Base-by-base conservation (phyloP, 2,113 vertebrate species). In the Charadrius vociferus region DNA sequence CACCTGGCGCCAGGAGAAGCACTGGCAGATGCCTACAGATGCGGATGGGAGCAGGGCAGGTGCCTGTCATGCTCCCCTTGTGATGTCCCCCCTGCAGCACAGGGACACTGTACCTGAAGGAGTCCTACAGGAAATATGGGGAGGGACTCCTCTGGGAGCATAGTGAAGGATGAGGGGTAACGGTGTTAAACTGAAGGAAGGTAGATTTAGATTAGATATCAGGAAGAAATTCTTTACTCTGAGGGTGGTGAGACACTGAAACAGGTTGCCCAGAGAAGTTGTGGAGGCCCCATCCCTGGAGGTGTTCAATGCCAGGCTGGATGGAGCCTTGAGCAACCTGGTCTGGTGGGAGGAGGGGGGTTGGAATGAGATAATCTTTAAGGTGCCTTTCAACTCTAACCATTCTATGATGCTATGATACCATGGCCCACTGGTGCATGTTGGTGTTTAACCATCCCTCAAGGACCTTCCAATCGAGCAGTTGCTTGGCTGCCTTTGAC, bases 151-250 rank as follows among this genome's bases (percentile, higher is more conserved):
- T 19, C 27, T 19, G 65, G 15, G 45, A 15, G 7, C 39, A 22
- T 4, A 58, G 34, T 10, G 11, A 23, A 20, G 34, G 45, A 43
- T 0, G 1, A 68, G 8, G 0, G 1, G 13, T 41, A 68, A 45
- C 0, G 1, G 49, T 7, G 68, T 73, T 49, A 56, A 70, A 19
- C 7, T 79, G 39, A 45, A 78, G 88, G 50, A 56, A 8, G 17
- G 17, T 24, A 77, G 24, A 27, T 72, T 67, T 43, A n/a, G 7
- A 18, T 17, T 34, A 47, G 29, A 22, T n/a, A 8, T 26, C 2
- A 24, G 68, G n/a, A 78, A 84, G 6, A 37, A 72, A 27, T 58
- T 77, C 9, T 93, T 72, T 6, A 19, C 12, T 32, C 3, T 58
- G 30, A n/a, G 18, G 18, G 17, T 20, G 34, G 6, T 68, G 53